phyloP scores from a whole-genome alignment of 2,888 invertebrate genomes.

The Lasioglossum malachurum region DNA sequence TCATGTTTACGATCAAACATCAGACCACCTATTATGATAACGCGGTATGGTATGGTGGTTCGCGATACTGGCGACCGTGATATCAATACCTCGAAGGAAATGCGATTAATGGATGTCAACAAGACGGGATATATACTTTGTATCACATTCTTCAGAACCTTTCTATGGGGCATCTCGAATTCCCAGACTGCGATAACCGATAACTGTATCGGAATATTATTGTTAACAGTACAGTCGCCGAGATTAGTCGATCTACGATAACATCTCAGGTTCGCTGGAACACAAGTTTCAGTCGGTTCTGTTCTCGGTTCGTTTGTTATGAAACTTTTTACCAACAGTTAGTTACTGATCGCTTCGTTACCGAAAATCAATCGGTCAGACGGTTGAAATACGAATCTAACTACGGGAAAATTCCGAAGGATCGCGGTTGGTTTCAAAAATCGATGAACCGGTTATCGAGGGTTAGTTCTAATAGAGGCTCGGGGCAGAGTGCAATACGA shows the following conservation, averaged over 20 bases:
- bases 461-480: background rate
- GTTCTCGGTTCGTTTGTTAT: too few species aligned
- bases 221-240: background rate
- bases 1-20: slow-evolving; percentile 33
- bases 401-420: too few species aligned
- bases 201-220: background rate
- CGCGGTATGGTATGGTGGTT: slow-evolving; percentile 27
- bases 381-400: too few species aligned
- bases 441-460: background rate
- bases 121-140: slow-evolving; percentile 29
- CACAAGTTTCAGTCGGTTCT: background rate
- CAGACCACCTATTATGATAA: slow-evolving; percentile 24
- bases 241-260: background rate
- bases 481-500: background rate
- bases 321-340: too few species aligned
- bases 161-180: background rate
- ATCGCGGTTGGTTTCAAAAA: background rate
- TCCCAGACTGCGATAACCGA: background rate
- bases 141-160: background rate
- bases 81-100: slow-evolving; percentile 44
- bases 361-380: too few species aligned
- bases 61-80: slow-evolving; percentile 28
- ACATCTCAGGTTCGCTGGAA: background rate
- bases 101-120: slow-evolving; percentile 61
- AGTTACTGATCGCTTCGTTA: too few species aligned